phyloP scores from a whole-genome alignment of 2,888 invertebrate species.

The Calliphora vomitoria region DNA sequence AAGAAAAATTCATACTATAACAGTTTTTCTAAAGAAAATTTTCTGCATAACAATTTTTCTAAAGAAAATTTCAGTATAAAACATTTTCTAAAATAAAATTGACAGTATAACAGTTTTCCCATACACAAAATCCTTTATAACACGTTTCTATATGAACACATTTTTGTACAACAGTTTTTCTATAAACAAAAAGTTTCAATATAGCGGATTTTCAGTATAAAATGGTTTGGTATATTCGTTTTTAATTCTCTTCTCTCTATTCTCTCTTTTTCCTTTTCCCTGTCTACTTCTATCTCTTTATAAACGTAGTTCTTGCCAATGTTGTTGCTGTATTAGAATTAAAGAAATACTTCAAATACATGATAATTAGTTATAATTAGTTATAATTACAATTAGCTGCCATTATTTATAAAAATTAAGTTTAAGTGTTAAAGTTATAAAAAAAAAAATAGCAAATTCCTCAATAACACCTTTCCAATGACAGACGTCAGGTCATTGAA shows the following conservation, averaged over 20 bases:
- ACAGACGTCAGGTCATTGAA: conserved; percentile 85
- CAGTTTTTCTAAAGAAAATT: no score
- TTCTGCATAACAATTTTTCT: neutral
- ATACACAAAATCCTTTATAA: no score
- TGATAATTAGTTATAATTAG: conserved; percentile 47
- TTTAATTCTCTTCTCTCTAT: neutral
- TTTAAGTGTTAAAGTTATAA: conserved; percentile 2
- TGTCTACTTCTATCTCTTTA: conserved; percentile 1
- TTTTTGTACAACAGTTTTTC: no score
- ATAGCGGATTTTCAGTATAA: no score
- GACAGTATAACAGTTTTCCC: neutral
- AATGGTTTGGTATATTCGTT: no score
- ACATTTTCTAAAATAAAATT: neutral
- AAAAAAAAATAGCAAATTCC: neutral
- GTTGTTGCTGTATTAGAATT: conserved; percentile 73
- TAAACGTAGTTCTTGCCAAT: conserved; percentile 61
- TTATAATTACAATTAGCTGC: conserved; percentile 1
- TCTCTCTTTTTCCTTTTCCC: conserved; percentile 1
- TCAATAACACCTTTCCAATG: neutral
- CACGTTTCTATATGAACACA: no score
- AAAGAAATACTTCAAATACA: conserved; percentile 62
- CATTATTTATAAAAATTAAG: neutral
- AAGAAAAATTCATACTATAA: neutral
- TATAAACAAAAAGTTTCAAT: no score
- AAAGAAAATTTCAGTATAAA: neutral